Base-by-base conservation (phyloP, 2,888 invertebrate genomes). In the Acronicta psi region DNA sequence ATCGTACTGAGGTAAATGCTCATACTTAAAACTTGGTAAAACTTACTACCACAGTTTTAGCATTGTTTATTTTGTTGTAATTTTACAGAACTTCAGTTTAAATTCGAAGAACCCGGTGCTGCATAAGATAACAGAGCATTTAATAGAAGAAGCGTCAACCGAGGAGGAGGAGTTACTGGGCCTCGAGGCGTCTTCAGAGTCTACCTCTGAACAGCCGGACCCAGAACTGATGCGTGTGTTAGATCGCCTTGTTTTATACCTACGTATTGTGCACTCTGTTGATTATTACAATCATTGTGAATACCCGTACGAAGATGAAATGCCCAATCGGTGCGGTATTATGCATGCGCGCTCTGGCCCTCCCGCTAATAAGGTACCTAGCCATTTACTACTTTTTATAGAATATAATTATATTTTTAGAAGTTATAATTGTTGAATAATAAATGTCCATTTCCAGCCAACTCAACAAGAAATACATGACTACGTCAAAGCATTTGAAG, bases 201-300 rank as follows among this genome's bases (percentile, higher is more conserved):
- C 83, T 73, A 85, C 72, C 2, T 73, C 75, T 16, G 93, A 93
- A 4, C 90, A 87, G 54, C 72, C 81, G 0, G 94, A 94, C 25
- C 93, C 93, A 0, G 93, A 92, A 40, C 78, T 94, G 34, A 79
- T 97, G 61, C 95, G 96, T 64, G 98, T 98, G 58, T 80, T 96
- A 50, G 96, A 96, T 81, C 96, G 97, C 45, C 95, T 99, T 60
- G 96, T 99, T 47, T 88, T 99, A 49, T 99, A 99, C 87, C 93
- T 99, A 79, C 96, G 99, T 46, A 95, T 99, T 43, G 99, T 99
- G 0, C 99, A 99, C 89, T 99, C 99, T 0, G 97, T 99, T 51
- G 99, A 99, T 90, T 99, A 98, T 88, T 99, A 99, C 93, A 99
- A 99, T 92, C 99, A 99, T 84, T 99, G 98, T 84, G 99, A 99